Base-by-base conservation (phyloP, 92 coral and sea anemone genomes). In the Plumapathes pennacea region DNA sequence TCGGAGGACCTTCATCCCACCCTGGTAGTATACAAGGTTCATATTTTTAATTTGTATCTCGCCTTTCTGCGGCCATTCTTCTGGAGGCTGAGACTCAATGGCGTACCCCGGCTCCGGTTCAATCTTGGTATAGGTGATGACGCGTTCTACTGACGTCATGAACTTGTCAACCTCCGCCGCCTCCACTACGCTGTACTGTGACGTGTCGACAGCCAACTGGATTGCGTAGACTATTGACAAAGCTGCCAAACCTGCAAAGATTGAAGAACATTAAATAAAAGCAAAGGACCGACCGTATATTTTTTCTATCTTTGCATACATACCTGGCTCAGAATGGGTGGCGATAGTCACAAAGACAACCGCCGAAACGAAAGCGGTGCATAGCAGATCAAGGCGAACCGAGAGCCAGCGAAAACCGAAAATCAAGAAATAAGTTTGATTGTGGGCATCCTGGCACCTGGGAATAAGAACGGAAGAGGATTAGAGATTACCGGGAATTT, bases 91-190 rank as follows among this genome's bases (percentile, higher is more conserved):
- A 24, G 19, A 18, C 34, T 14, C 31, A 47, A 29, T 24, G 1
- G 5, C 25, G 18, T 33, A 54, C 17, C 60, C 60, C 7, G 40
- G 14, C 6, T 54, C 60, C 2, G 60, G 28, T 0, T 32, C 39
- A 30, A 54, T 28, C 22, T 54, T 1, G 21, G 41, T 11, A 36
- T 32, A 54, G 5, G 43, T 17, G 29, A 54, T 32, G 37, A 54
- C 60, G 2, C 60, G 60, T 33, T 54, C 60, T 0, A 54, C 60
- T 10, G 60, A 54, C n/a, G 60, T 54, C 60, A 54, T 54, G 14
- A 25, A 31, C 18, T 54, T 54, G 28, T 54, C 60, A 20, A 31
- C 28, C 11, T 54, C 60, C 10, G 60, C 19, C 21, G 37, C 26
- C 10, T 27, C 28, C 23, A 33, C 37, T 44, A 54, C 15, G 32